Evolutionary conservation across 1,140 invertebrate genomes (phyloP), one percentile per base, ranked within the genome.

Genomic region (Solenopsis invicta): DNA sequence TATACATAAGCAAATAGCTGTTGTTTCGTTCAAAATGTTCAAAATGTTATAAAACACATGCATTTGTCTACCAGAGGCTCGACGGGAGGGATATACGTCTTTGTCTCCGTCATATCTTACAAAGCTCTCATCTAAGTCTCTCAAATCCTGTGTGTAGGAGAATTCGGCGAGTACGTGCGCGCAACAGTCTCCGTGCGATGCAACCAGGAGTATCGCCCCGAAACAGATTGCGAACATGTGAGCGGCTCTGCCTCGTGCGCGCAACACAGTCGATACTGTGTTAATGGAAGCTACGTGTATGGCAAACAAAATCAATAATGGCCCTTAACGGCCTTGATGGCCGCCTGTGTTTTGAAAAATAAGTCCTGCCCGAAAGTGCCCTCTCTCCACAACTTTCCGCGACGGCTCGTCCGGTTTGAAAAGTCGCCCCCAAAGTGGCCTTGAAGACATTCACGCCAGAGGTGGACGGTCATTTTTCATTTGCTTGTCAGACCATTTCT

Each of bases 391-490:
- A 74, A 84, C 54, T 84, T 84, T 48, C 0, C 13, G 12, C 45
- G 24, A 75, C 21, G 29, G 41, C n/a, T 13, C 56, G 59, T 37
- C 29, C n/a, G 61, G 34, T 24, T 71, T 18, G 41, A 50, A 74
- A 84, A 80, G 34, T 67, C 62, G 41, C 9, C 21, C 54, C 3
- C 41, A 4, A 41, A 41, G 24, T 62, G 24, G 41, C 67, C 80
- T 72, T 82, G 45, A 64, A 66, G 13, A 24, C 21, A 34, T 77
- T 64, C 13, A 18, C 16, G 24, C 16, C 21, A 10, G 34, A 56
- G 50, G 48, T 77, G 59, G 52, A 54, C 48, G 48, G 64, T 78
- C 82, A 85, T 77, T 78, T 78, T 66, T 85, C 82, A 84, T 48
- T 75, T 29, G 54, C 41, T n/a, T 48, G 80, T 74, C 80, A 62